Evolutionary conservation across 2,888 invertebrate genomes (phyloP).

Genomic region (Synergus itoensis): DNA sequence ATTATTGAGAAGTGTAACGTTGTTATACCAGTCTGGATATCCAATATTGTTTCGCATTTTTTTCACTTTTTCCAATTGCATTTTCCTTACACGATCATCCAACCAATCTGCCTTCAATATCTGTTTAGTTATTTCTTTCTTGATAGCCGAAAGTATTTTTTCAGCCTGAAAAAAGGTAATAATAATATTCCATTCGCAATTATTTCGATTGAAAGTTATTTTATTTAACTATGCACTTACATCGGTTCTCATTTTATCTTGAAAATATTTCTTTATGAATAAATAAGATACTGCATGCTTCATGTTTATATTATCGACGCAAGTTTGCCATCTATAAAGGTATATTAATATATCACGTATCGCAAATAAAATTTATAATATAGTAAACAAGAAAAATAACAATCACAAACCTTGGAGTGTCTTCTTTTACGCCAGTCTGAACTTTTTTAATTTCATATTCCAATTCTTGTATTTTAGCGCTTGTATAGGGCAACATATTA

Average conservation of each 20-base stretch:
- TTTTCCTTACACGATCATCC: constrained; percentile 2
- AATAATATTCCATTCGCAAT: background rate
- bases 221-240: background rate
- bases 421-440: too few species aligned
- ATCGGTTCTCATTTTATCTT: constrained; percentile 4
- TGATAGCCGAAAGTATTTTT: background rate
- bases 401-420: too few species aligned
- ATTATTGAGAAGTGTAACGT: background rate
- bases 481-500: too few species aligned
- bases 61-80: background rate
- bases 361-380: too few species aligned
- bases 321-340: background rate
- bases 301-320: constrained; percentile 6
- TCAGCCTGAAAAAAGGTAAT: background rate
- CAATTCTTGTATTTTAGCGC: too few species aligned
- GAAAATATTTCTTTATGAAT: constrained; percentile 29
- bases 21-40: constrained; percentile 15
- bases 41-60: constrained; percentile 20
- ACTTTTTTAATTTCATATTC: too few species aligned
- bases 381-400: too few species aligned
- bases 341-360: too few species aligned
- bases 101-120: constrained; percentile 36
- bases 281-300: constrained; percentile 4
- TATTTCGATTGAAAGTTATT: background rate
- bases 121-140: background rate